A percentile compares a stretch with the other conserved stretches of the same genome.
Evolutionary conservation across 1,140 invertebrate species (phyloP).

Genomic region (Adoxophyes honmai): DNA sequence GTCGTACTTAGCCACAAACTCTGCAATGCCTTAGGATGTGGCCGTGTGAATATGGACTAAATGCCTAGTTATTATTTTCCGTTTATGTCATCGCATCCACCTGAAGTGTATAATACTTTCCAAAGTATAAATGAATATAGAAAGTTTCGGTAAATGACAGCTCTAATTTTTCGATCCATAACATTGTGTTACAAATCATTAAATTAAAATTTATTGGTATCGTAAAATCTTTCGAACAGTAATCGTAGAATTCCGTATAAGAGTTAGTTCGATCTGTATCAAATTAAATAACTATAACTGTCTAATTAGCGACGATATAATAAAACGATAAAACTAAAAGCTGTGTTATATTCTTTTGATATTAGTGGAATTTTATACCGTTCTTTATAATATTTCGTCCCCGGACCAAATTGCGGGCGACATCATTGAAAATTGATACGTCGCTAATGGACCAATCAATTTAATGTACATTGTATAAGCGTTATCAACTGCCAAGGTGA

Average conservation of each 20-base stretch:
- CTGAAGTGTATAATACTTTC: no score
- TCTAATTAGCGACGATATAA: slow-evolving; percentile 3
- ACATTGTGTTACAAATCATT: no score
- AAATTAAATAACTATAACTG: neutral
- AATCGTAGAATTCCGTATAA: neutral
- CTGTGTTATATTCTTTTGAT: neutral
- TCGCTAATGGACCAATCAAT: slow-evolving; percentile 19
- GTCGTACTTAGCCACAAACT: no score
- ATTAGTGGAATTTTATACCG: neutral
- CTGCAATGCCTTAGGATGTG: no score
- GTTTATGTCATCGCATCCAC: no score
- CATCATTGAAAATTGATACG: slow-evolving; percentile 25
- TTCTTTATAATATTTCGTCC: neutral
- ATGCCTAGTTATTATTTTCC: no score
- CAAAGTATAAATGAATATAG: no score
- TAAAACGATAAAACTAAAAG: slow-evolving; percentile 4
- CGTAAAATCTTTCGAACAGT: neutral
- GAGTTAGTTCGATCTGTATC: neutral
- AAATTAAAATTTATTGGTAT: neutral
- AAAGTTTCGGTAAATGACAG: no score
- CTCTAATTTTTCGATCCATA: neutral
- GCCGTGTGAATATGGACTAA: no score
- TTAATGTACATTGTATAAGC: slow-evolving; percentile 26
- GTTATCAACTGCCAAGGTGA: slow-evolving; percentile 8
- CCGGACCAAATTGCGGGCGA: neutral